These are phyloP conservation scores for Rhodinocichla rosea DNA, from an alignment of 2,113 vertebrate species.

Conservation along the genomic window DNA sequence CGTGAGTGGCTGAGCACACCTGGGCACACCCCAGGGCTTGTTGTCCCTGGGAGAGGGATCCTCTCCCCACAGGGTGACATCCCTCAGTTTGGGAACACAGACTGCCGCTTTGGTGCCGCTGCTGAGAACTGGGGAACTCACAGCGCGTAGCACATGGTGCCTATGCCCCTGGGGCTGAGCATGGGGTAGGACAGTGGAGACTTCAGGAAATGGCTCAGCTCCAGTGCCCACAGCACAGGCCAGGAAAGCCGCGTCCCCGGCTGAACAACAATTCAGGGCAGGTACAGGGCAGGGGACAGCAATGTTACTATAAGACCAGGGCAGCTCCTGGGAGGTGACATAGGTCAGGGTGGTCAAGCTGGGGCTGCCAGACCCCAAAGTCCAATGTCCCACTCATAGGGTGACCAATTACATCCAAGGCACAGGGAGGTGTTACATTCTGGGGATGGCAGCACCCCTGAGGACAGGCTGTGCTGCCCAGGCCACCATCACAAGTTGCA, in stretches of 20 bases:
- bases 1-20: not conserved
- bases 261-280: not conserved
- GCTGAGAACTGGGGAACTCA: not conserved
- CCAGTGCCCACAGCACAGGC: not conserved
- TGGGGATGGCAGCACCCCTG: not conserved
- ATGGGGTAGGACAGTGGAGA: accelerated
- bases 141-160: accelerated
- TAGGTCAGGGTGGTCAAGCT: not conserved
- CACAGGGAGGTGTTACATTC: not conserved
- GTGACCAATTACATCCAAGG: not conserved
- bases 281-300: not conserved
- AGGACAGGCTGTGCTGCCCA: not conserved
- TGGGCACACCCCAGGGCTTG: not conserved
- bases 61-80: not conserved
- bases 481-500: not conserved
- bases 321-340: not conserved
- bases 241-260: accelerated
- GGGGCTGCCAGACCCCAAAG: not conserved
- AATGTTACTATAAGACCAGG: not conserved
- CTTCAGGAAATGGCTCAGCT: not conserved
- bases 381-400: not conserved
- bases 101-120: accelerated
- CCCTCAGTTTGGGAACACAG: not conserved
- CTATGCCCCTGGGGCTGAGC: accelerated
- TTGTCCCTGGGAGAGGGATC: not conserved